Evolutionary conservation across 2,113 vertebrate species (phyloP), one percentile per base, ranked within the genome.

Genomic region (cattle (Bos taurus)): DNA sequence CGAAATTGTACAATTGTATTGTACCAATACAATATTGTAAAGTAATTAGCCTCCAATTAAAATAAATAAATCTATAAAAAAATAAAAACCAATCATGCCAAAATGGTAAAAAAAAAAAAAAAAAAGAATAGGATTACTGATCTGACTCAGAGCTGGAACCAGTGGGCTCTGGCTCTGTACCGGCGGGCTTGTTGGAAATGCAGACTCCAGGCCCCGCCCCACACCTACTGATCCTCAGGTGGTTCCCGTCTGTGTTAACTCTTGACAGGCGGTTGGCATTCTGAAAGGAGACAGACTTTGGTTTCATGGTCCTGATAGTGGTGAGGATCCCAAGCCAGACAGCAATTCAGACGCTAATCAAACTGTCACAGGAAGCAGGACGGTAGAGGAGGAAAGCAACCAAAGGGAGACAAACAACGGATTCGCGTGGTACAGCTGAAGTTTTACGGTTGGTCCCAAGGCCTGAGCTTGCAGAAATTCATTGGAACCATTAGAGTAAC

Each of bases 391-490:
- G 26, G 36, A 81, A 77, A 94, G 46, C 74, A 96, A 77, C 48
- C 54, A 74, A 87, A 94, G 21, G 21, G 28, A 88, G 87, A 64
- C 57, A 92, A 92, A 84, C 89, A 81, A 60, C 84, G 10, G 50
- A 77, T 78, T 74, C 3, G n/a, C 11, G 23, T 16, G 30, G 40
- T 26, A 52, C 43, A 82, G 23, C 62, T 88, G 71, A 86, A 92
- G 77, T 78, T 43, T 84, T 50, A 90, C 90, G 91, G 46, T 80
- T 89, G n/a, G 23, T 25, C 60, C 52, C 64, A 93, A 91, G 57
- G 54, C 57, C 64, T 92, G 52, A 84, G 74, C 28, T 92, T 97
- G 84, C 83, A 97, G 88, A 95, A 96, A 95, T 62, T 90, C 84
- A 92, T 0, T 25, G 26, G 88, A 90, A 36, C 48, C 84, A 77